Percentiles rank a stretch among this genome's conserved stretches.
phyloP scores from a whole-genome alignment of 2,797 vertebrate genomes.

The Manis crassicaudata region DNA sequence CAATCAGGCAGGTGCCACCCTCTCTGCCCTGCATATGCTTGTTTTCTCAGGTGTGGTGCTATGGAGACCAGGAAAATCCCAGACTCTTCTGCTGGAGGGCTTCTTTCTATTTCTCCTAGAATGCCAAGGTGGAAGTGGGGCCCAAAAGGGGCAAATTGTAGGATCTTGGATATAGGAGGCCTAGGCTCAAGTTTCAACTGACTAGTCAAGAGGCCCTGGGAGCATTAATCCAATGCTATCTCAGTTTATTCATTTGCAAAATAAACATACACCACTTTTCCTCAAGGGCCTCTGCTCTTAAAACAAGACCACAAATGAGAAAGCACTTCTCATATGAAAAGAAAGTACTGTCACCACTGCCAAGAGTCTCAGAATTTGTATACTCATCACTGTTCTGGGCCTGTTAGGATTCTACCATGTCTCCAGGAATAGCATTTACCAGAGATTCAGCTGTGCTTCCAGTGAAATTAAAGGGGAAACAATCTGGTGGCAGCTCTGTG shows the following conservation, averaged over 20 bases:
- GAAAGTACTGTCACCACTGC: neutral
- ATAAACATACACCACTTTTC: neutral
- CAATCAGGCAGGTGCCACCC: neutral
- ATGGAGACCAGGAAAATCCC: neutral
- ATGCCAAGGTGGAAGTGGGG: neutral
- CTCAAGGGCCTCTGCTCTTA: neutral
- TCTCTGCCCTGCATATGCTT: neutral
- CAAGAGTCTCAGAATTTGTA: neutral
- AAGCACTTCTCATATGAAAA: slow-evolving; percentile 8
- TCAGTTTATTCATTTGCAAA: slow-evolving; percentile 40
- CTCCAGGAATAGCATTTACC: neutral
- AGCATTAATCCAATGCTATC: neutral
- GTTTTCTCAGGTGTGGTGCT: neutral
- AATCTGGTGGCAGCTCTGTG: neutral
- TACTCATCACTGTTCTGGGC: neutral
- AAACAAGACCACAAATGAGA: slow-evolving; percentile 18
- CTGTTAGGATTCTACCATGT: neutral
- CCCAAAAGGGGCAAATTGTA: neutral
- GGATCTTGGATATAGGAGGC: neutral
- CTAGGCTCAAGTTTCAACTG: neutral
- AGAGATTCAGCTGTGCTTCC: neutral
- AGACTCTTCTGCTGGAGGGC: neutral
- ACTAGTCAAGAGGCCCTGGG: neutral
- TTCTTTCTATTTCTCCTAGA: neutral
- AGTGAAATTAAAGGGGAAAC: neutral